phyloP scores from a whole-genome alignment of 2,888 invertebrate species.

The Dicyrtomina minuta region DNA sequence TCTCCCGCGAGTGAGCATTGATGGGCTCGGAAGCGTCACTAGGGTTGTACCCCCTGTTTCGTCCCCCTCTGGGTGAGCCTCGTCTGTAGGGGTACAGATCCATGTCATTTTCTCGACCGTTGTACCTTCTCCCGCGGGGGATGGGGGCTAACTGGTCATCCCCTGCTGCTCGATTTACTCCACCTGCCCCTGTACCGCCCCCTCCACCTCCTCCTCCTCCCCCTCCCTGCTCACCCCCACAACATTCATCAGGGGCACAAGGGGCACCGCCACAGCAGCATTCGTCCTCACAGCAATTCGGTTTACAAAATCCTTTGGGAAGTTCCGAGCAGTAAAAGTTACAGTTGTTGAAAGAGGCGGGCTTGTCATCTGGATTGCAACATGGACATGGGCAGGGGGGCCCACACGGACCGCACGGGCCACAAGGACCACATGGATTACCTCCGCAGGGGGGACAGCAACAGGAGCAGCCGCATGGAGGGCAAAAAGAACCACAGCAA shows the following conservation, averaged over 20 bases:
- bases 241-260: background rate
- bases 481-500: background rate
- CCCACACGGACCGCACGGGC: slow-evolving; percentile 2
- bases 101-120: no score
- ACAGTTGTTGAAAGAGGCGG: slow-evolving; percentile 28
- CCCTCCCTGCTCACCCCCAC: background rate
- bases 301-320: slow-evolving; percentile 12
- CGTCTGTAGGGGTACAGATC: background rate
- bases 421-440: background rate
- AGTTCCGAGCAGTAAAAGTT: slow-evolving; percentile 30
- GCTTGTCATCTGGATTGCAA: slow-evolving; percentile 11
- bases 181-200: no score
- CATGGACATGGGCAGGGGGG: background rate
- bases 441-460: no score
- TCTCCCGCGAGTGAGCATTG: background rate
- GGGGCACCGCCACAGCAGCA: background rate
- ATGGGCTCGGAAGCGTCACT: background rate
- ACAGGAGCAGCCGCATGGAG: background rate
- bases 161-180: slow-evolving; percentile 20
- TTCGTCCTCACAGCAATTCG: background rate
- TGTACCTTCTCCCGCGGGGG: background rate
- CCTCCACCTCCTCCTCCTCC: background rate
- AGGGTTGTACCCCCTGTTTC: background rate
- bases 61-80: background rate
- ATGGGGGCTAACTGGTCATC: slow-evolving; percentile 29